Percentiles rank a stretch among this genome's conserved stretches.
phyloP scores from a whole-genome alignment of 2,888 invertebrate genomes.

The Crioceris asparagi region DNA sequence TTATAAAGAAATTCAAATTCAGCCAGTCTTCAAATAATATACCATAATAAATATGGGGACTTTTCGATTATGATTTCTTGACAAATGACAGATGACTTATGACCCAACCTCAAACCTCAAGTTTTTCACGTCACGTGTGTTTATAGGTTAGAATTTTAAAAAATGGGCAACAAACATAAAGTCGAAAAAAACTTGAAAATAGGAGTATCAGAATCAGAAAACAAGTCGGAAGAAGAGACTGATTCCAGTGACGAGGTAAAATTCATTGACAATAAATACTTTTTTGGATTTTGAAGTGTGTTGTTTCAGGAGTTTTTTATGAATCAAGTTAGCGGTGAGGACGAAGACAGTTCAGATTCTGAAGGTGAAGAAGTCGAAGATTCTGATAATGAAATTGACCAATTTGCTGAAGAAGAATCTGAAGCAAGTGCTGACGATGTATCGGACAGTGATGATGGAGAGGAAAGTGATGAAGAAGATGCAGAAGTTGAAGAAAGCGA shows the following conservation, averaged over 20 bases:
- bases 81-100: no score
- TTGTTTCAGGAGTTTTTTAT: constrained; percentile 15
- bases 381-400: constrained; percentile 32
- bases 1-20: no score
- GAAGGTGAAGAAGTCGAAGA: constrained; percentile 24
- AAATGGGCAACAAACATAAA: constrained; percentile 9
- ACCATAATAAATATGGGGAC: no score
- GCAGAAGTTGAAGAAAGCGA: constrained; percentile 33
- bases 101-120: constrained; percentile 3
- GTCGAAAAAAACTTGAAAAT: constrained; percentile 12
- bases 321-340: constrained; percentile 25
- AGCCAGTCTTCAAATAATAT: no score
- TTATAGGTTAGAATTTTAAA: no score
- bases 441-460: constrained; percentile 31
- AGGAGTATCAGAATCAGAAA: constrained; percentile 9
- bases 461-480: constrained; percentile 41
- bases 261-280: background rate
- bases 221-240: constrained; percentile 1
- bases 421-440: constrained; percentile 30
- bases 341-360: constrained; percentile 36
- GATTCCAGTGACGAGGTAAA: constrained; percentile 10
- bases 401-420: constrained; percentile 25
- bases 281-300: background rate
- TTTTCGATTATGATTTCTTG: no score
- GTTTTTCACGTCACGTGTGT: background rate